Evolutionary conservation across 2,797 vertebrate genomes (phyloP), one percentile per base, ranked within the genome.

Genomic region (Cercopithecus petaurista): DNA sequence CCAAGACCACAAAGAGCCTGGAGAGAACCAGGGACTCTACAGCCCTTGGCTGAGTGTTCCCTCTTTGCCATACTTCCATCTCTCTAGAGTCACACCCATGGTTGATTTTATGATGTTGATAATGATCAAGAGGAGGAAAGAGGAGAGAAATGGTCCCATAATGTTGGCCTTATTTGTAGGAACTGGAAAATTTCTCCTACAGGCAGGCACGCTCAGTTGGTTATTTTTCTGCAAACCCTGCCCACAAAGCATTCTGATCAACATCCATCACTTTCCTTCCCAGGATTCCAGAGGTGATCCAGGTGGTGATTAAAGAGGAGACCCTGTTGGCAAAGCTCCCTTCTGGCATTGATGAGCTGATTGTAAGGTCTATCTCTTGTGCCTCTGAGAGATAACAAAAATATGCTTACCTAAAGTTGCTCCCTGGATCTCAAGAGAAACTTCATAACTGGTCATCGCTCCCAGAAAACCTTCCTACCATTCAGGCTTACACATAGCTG

Each of bases 381-480:
- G 3, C 24, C 36, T 97, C 19, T 77, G 17, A 2, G 13, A 73
- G 77, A 22, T 55, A 82, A 82, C 28, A 95, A 39, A 79, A 43
- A 61, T 30, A 10, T 30, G 39, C 36, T 50, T 52, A 39, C n/a
- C 85, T 89, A 26, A 28, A 41, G 30, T 72, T 59, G 41, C 77
- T 77, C 5, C 39, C 61, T 33, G 12, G 2, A 84, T 77, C 57
- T 46, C 90, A 88, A 52, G 17, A 87, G 92, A 93, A 80, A 87
- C 33, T 24, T 64, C 6, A 8, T 17, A 61, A 77, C 33, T 1
- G 11, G 50, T 41, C 26, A 17, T 14, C 19, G n/a, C 52, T 91
- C 30, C 70, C 88, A 96, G 96, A 92, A 92, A 59, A 72, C 7
- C 33, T 50, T 91, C 57, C 50, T 87, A 41, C 48, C 57, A n/a